Base-by-base conservation (phyloP, 2,113 vertebrate species). In the Albula glossodonta region DNA sequence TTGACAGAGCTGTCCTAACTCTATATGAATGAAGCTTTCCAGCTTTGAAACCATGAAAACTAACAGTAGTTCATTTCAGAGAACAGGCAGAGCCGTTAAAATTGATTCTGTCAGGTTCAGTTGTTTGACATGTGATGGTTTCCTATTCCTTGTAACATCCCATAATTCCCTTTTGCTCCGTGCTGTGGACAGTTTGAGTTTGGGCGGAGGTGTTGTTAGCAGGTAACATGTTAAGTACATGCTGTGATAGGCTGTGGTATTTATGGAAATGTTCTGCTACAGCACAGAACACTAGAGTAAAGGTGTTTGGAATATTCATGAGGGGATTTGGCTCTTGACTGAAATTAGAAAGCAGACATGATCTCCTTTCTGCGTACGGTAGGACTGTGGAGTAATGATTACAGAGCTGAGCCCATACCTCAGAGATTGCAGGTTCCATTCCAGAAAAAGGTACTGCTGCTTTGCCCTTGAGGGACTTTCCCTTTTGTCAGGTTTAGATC, bases 121-220 rank as follows among this genome's bases (percentile, higher is more conserved):
- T 74, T 31, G 31, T 74, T 31, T 31, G 22, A 11, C 31, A 31
- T 41, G 0, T 52, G 77, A 51, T n/a, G 15, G 7, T 70, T 22
- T 51, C 51, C n/a, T 25, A 11, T 31, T 70, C 83, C 51, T 83
- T 63, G 66, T 74, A 22, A 49, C 57, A 74, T 51, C 31, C 15
- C n/a, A 13, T 77, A 52, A 60, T 13, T 50, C 60, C 15, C 79
- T 77, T 60, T 82, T 31, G 80, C 80, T 48, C 78, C 22, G 41
- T 41, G 52, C 74, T 79, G 25, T 50, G 51, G 80, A 31, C 86
- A 87, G 88, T 84, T 81, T 87, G 89, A 50, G 80, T 86, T 85
- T 84, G 80, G 83, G 87, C 85, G 79, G 86, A 85, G 48, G 85
- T 88, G 89, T 85, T 90, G 89, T 87, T 86, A 83, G 83, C 77